A percentile compares a stretch with the other conserved stretches of the same genome.
These are phyloP conservation scores for Tryphoninae sp. DNA, from an alignment of 2,888 invertebrate genomes.

Conservation along the genomic window DNA sequence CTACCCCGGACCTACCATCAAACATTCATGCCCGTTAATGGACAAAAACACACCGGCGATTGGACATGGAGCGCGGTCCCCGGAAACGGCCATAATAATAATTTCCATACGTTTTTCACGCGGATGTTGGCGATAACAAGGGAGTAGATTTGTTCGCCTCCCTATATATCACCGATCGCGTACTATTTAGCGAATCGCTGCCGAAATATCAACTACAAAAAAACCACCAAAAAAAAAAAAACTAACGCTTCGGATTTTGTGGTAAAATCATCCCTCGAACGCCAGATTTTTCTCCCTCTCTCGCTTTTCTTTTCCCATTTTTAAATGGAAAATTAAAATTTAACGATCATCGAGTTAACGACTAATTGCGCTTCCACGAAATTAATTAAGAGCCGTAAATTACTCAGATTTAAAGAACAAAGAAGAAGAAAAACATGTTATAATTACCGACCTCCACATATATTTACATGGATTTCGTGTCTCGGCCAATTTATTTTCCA, in stretches of 20 bases:
- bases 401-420: too few species aligned
- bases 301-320: background rate
- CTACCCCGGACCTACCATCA: slow-evolving; percentile 60
- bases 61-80: background rate
- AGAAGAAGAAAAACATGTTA: too few species aligned
- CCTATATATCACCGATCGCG: background rate
- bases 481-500: slow-evolving; percentile 8
- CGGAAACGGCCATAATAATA: slow-evolving; percentile 26
- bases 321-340: background rate
- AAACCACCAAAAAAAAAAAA: background rate
- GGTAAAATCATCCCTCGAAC: background rate
- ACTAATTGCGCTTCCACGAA: too few species aligned
- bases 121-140: background rate
- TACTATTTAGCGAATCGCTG: background rate
- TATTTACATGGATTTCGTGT: background rate
- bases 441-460: background rate
- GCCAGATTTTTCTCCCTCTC: background rate
- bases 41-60: slow-evolving; percentile 5
- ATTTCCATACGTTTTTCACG: slow-evolving; percentile 24
- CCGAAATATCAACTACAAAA: background rate
- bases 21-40: slow-evolving; percentile 67
- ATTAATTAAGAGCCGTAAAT: too few species aligned
- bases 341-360: background rate
- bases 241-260: background rate
- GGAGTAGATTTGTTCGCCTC: background rate